Base-by-base conservation (phyloP, 2,888 invertebrate genomes). In the Caenorhabditis doughertyi region DNA sequence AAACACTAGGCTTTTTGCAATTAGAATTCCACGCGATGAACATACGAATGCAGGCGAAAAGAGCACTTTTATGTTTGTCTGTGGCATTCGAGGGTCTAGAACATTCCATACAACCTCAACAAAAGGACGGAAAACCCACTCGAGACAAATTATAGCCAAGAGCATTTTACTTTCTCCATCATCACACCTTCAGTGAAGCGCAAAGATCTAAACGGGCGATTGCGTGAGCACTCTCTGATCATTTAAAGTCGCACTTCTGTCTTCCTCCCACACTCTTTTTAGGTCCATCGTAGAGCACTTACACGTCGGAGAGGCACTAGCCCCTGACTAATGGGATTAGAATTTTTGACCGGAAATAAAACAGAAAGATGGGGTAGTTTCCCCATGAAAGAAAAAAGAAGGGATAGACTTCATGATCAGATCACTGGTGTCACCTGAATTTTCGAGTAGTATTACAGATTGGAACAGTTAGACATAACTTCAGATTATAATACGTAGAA, bases 181-280 rank as follows among this genome's bases (percentile, higher is more conserved):
- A 62, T 44, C 49, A 9, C 60, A 51, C 49, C 72, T 60, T 35
- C 76, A 76, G n/a, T 21, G 77, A 77, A 77, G 77, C 68, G 68
- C 62, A 55, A 77, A 68, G 77, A 77, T 77, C 62, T 39, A 27
- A 42, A 56, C 27, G n/a, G 21, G 29, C 65, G 77, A 77, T 77
- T 68, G 77, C 77, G 68, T 77, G 77, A 29, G 74, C 74, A 74
- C 65, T 74, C 74, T 39, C 35, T 74, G 65, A 65, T 74, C 74
- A 65, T 56, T 73, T 73, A 64, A 64, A 64, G 8, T 32, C 32
- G 27, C 27, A 47, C 32, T 23, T 49, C 55, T 64, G 42, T 55
- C 47, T 16, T 47, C 42, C 56, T 47, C 64, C 65, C 64, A 73
- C 72, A 55, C 72, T 29, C 55, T 23, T 58, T 47, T 58, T 58